phyloP scores from a whole-genome alignment of 2,888 invertebrate species.

The Agrochola circellaris region DNA sequence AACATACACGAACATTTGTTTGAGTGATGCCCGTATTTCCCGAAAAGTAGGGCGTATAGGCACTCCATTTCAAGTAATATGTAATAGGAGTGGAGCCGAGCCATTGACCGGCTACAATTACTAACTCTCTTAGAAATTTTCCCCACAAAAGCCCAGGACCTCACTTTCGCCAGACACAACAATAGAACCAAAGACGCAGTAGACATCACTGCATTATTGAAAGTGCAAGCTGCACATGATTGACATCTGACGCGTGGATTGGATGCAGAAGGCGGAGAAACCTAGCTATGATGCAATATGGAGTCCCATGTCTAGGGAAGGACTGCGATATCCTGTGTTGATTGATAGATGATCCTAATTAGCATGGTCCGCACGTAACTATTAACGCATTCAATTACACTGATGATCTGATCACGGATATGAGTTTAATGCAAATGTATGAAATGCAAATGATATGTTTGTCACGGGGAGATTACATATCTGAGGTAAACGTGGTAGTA shows the following conservation, averaged over 20 bases:
- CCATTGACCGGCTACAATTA: neutral
- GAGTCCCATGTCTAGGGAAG: neutral
- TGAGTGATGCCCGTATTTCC: neutral
- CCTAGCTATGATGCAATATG: conserved; percentile 13
- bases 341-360: conserved; percentile 33
- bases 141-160: neutral
- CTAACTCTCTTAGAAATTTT: neutral
- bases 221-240: conserved; percentile 43
- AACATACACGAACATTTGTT: neutral
- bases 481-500: neutral
- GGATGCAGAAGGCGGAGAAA: conserved; percentile 45
- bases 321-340: conserved; percentile 37
- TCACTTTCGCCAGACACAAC: conserved; percentile 17
- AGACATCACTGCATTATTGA: conserved; percentile 36
- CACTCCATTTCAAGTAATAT: neutral
- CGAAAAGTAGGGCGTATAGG: neutral
- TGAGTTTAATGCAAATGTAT: conserved; percentile 37
- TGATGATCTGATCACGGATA: conserved; percentile 37
- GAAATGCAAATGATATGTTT: conserved; percentile 30
- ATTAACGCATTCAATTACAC: conserved; percentile 19
- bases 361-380: conserved; percentile 25
- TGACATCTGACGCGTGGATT: conserved; percentile 34
- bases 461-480: neutral
- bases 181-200: neutral
- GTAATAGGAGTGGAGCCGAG: neutral